A percentile compares a stretch with the other conserved stretches of the same genome.
Conservation (phyloP, 2,888 invertebrate genomes). For the Archips xylosteana region DNA sequence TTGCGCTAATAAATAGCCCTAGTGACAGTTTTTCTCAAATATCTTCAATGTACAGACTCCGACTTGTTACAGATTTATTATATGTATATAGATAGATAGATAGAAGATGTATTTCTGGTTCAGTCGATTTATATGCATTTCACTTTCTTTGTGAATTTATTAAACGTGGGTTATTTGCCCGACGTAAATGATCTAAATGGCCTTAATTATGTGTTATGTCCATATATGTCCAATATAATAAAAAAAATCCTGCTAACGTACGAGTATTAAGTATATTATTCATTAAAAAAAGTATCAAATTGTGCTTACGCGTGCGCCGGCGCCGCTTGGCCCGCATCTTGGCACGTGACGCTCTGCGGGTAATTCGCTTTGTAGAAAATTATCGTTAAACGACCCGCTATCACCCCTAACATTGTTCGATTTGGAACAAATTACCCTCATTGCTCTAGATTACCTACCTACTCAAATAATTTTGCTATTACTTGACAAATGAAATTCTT, state of each 20-base stretch:
- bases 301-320: slow-evolving; percentile 42
- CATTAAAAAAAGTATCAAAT: slow-evolving; percentile 2
- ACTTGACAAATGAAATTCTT: too few relatives aligned
- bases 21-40: too few relatives aligned
- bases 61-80: too few relatives aligned
- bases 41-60: too few relatives aligned
- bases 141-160: too few relatives aligned
- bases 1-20: too few relatives aligned
- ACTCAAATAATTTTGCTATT: background rate
- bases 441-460: slow-evolving; percentile 63
- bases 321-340: slow-evolving; percentile 57
- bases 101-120: too few relatives aligned
- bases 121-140: too few relatives aligned
- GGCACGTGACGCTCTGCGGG: slow-evolving; percentile 65
- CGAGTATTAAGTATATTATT: background rate
- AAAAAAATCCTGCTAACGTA: too few relatives aligned
- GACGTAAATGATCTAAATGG: background rate
- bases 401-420: slow-evolving; percentile 63
- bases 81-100: too few relatives aligned
- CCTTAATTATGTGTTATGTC: background rate
- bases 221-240: too few relatives aligned
- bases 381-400: slow-evolving; percentile 51
- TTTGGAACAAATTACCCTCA: slow-evolving; percentile 68
- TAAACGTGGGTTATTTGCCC: too few relatives aligned
- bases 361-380: slow-evolving; percentile 32